Evolutionary conservation across 2,888 invertebrate species (phyloP), one percentile per base, ranked within the genome.

Genomic region (Cataglyphis livida): DNA sequence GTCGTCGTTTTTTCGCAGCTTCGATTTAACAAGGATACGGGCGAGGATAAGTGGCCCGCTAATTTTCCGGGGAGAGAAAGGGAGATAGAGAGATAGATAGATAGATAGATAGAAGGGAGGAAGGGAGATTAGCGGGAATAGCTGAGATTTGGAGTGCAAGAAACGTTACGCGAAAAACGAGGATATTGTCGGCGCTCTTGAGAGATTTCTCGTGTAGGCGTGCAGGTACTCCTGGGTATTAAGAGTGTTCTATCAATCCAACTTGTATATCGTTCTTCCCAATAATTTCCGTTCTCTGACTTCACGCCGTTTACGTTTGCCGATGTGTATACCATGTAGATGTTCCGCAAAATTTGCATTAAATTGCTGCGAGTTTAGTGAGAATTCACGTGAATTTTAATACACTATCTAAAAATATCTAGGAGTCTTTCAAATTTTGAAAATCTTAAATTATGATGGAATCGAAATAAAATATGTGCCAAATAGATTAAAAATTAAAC

Each of bases 201-300:
- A 78, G 78, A 78, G 44, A 78, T 70, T 78, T 70, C 70, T 70
- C 70, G 70, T 78, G 70, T 78, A 59, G 70, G n/a, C 70, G 78
- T 57, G 32, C 41, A 54, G 38, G 15, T 21, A 18, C 18, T 21
- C 59, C 4, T 44, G 59, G 71, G 59, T 35, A 79, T 79, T 71
- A 71, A 78, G 59, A 79, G 59, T 61, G 44, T 71, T 59, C 48
- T 25, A 48, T 79, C 48, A 71, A 76, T 71, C 9, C 78, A 25
- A 61, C 71, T 21, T 79, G 71, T 61, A 68, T 32, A 76, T 44
- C 15, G 7, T 70, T 35, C 41, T 35, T 25, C 4, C 71, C 35
- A 59, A 79, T 79, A 79, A 71, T 61, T 61, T 35, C 48, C 32
- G 35, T 44, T 18, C n/a, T 70, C n/a, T 44, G 32, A 78, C 21